Base-by-base conservation (phyloP, 2,888 invertebrate species). In the Chydorus sphaericus region DNA sequence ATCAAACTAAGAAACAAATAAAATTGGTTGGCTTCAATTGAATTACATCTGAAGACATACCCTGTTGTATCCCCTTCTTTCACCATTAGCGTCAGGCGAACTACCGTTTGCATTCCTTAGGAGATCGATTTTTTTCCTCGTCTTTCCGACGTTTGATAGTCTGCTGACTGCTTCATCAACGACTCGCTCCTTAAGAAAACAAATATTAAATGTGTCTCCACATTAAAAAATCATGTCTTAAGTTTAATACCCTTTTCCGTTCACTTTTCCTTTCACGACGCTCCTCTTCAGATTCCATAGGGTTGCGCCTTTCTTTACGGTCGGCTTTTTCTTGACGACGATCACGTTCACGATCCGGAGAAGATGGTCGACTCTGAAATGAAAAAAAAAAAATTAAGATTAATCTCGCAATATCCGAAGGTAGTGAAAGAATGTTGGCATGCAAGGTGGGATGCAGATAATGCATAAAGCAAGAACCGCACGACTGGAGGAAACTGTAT, bases 91-190 rank as follows among this genome's bases (percentile, higher is more conserved):
- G 14, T 52, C 52, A 8, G 36, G 33, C 30, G 52, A 37, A 23
- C 52, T 52, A 18, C 52, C 36, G 36, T 52, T 52, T 23, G n/a
- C 33, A 8, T 31, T 33, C 7, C 52, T 16, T 31, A n/a, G 52
- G 52, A 11, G 52, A 52, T n/a, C 52, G 7, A 20, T 50, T 30
- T 77, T 82, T 81, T 66, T 82, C 82, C 67, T 87, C 85, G 62
- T 87, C 87, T 62, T 87, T 80, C 56, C 87, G 75, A 61, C 86
- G 74, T 67, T 87, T 87, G 66, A 84, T 80, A 68, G 87, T 87
- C 71, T 36, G 68, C 67, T 33, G 76, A 20, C n/a, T n/a, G 20
- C 44, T 26, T 44, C 44, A 6, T 44, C 44, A 11, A 44, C 4
- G 11, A 44, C 23, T 20, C 44, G 44, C 14, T 44, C 44, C 44